phyloP scores from a whole-genome alignment of 2,113 vertebrate species.

The Myiopsitta monachus region DNA sequence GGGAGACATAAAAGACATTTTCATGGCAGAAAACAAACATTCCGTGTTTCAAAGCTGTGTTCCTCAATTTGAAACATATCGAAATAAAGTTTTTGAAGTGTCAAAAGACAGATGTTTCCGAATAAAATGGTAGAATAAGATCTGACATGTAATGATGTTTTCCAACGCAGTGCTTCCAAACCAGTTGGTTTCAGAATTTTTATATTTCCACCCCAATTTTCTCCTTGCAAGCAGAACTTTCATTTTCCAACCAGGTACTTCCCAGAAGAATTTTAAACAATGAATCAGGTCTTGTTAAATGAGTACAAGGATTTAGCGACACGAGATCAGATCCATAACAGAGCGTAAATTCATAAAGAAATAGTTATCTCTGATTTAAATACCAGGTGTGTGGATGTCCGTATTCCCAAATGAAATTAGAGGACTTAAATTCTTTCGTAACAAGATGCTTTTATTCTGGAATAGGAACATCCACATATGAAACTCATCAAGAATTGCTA shows the following conservation, averaged over 20 bases:
- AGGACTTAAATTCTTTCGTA: conserved; percentile 13
- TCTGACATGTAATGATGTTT: neutral
- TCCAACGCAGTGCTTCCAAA: neutral
- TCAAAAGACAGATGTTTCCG: conserved; percentile 30
- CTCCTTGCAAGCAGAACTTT: neutral
- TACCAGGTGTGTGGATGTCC: conserved; percentile 22
- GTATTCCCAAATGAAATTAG: conserved; percentile 26
- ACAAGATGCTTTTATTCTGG: conserved; percentile 49
- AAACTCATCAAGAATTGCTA: conserved; percentile 41
- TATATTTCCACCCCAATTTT: neutral
- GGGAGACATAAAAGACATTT: neutral
- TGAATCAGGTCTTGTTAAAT: neutral
- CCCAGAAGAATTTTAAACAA: neutral
- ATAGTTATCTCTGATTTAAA: neutral
- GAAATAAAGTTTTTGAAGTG: neutral
- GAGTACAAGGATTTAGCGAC: neutral
- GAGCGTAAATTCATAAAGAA: conserved; percentile 11
- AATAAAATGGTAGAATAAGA: neutral
- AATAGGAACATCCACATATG: conserved; percentile 31
- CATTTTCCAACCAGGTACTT: conserved; percentile 3
- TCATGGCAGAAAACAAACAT: neutral
- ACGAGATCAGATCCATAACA: neutral
- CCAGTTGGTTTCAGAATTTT: neutral
- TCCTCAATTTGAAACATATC: conserved; percentile 9
- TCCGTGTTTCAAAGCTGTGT: conserved; percentile 2